Evolutionary conservation across 2,888 invertebrate species (phyloP).

Genomic region (Calliscelio sp.): DNA sequence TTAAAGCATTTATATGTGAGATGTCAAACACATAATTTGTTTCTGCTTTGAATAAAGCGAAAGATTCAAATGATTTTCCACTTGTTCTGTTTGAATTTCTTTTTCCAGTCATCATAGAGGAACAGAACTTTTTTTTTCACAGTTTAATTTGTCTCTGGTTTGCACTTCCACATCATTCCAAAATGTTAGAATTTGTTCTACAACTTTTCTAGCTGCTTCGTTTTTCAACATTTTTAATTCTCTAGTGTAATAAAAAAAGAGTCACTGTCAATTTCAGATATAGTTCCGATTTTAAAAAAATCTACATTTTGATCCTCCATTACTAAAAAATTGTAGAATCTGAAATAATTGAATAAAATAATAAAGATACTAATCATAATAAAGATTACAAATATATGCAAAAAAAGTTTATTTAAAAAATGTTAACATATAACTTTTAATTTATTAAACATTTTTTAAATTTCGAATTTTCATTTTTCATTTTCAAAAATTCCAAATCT

Average conservation of each 20-base stretch:
- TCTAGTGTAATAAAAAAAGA: constrained; percentile 33
- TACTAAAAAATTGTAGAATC: too few relatives aligned
- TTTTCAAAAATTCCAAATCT: too few relatives aligned
- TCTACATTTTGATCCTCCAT: too few relatives aligned
- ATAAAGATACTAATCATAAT: too few relatives aligned
- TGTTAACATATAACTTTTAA: too few relatives aligned
- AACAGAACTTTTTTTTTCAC: constrained; percentile 6
- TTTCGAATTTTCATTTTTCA: too few relatives aligned
- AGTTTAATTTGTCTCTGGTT: constrained; percentile 5
- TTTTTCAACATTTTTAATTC: constrained; percentile 7
- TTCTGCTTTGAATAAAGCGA: constrained; percentile 24
- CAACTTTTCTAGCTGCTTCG: constrained; percentile 22
- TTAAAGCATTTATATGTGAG: constrained; percentile 10
- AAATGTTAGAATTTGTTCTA: constrained; percentile 24
- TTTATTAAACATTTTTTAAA: too few relatives aligned
- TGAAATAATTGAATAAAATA: too few relatives aligned
- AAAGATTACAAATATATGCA: too few relatives aligned
- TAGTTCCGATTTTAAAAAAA: too few relatives aligned
- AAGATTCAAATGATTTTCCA: constrained; percentile 7
- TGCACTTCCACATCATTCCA: constrained; percentile 26
- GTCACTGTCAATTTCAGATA: too few relatives aligned
- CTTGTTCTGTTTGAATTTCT: constrained; percentile 9
- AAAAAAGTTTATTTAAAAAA: too few relatives aligned
- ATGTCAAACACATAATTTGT: constrained; percentile 37
- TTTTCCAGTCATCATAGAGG: constrained; percentile 32